phyloP scores from a whole-genome alignment of 2,113 vertebrate genomes.

The Edolisoma coerulescens region DNA sequence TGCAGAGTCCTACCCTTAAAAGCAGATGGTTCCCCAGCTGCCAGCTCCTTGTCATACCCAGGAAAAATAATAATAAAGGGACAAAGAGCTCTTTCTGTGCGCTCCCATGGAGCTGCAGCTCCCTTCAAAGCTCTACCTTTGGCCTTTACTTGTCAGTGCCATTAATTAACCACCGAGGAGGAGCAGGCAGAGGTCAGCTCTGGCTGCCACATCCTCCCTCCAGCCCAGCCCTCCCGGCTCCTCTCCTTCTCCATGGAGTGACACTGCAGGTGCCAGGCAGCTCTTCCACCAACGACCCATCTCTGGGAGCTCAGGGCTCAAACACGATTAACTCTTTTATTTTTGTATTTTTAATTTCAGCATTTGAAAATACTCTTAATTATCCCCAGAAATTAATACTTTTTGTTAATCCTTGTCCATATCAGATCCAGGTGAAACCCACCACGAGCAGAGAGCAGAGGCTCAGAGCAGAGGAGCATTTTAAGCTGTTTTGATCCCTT shows the following conservation, averaged over 20 bases:
- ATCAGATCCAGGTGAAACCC: accelerated
- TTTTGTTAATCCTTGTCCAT: not conserved
- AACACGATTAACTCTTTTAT: accelerated
- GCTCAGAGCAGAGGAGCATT: not conserved
- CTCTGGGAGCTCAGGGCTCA: not conserved
- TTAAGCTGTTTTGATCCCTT: not conserved
- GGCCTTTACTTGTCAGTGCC: not conserved
- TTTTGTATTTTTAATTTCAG: accelerated
- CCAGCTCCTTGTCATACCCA: not conserved
- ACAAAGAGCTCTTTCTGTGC: conserved; percentile 62
- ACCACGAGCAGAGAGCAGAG: accelerated
- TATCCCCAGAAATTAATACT: accelerated
- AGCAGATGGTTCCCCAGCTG: conserved; percentile 9
- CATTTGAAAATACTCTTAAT: not conserved
- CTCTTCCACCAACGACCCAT: not conserved
- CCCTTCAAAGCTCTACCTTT: conserved; percentile 24
- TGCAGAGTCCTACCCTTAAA: not conserved
- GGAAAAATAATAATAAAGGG: not conserved
- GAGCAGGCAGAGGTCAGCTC: not conserved
- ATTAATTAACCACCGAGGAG: not conserved
- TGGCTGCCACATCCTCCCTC: not conserved
- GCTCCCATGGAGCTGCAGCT: not conserved
- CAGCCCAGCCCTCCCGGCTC: not conserved
- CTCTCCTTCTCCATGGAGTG: not conserved
- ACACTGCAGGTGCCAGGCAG: not conserved